Evolutionary conservation across 2,797 vertebrate genomes (phyloP), one percentile per base, ranked within the genome.

Genomic region (Gallinago nigripennis): DNA sequence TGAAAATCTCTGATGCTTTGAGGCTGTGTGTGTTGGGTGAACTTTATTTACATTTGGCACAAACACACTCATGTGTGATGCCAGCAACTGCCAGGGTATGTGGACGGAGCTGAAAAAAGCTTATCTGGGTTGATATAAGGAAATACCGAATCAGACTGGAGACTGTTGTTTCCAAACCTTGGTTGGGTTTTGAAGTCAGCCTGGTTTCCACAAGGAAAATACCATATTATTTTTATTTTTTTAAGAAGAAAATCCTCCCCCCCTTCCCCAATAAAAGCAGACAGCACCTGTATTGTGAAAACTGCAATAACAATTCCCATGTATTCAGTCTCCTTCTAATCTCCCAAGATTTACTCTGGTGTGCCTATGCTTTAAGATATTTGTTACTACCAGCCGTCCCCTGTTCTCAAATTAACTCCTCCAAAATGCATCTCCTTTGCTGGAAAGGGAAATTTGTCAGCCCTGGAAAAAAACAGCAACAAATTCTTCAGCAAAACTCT

Each of bases 31-130:
- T 86, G 83, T 95, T 95, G 96, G 93, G 92, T 58, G 60, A 97
- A 97, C 97, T 97, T 96, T 91, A 94, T 93, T 97, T 96, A 91
- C 31, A 68, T 94, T 97, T 98, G 97, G 97, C 97, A 96, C 9
- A n/a, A 90, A 31, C 4, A 1, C 1, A 2, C 39, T 54, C 50
- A 48, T 83, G 81, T 79, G 17, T 37, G 66, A 96, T 97, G 96
- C 96, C 97, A 97, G 94, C 15, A 51, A 63, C 58, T 57, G 94
- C 97, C 96, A 92, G 96, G 78, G 70, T 69, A 80, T 1, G 31
- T 35, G 86, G 96, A 95, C 19, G 37, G 80, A 7, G 41, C 54
- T 86, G 80, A 82, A 71, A 85, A 89, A 96, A 96, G 87, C 97
- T 96, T 92, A 95, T 92, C 85, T 25, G 64, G 54, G 56, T 37